Evolutionary conservation across 2,797 vertebrate genomes (phyloP).

Genomic region (Manis javanica): DNA sequence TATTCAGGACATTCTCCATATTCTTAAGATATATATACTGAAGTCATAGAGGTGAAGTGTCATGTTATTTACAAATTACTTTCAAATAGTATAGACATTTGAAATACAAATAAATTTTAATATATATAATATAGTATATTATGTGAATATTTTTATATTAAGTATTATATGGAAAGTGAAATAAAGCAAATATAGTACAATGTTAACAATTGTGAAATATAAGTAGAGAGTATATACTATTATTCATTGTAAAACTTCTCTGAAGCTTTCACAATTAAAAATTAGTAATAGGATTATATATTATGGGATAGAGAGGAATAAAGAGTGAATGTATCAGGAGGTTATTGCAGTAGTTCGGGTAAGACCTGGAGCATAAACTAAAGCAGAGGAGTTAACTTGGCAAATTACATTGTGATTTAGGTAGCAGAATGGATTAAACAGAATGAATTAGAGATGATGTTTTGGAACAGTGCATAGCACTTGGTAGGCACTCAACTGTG

Average conservation of each 20-base stretch:
- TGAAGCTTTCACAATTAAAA: constrained; percentile 35
- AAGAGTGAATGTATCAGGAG: not conserved
- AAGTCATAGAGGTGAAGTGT: not conserved
- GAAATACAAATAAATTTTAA: no score
- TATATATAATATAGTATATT: not conserved
- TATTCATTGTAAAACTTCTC: not conserved
- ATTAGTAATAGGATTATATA: not conserved
- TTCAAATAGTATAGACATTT: not conserved
- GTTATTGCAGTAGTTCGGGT: not conserved
- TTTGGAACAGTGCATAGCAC: not conserved
- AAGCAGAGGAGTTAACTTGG: not conserved
- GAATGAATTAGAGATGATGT: not conserved
- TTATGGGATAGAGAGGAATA: not conserved
- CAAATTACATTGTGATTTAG: not conserved
- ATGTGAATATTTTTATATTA: not conserved
- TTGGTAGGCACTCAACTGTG: not conserved
- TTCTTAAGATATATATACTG: not conserved
- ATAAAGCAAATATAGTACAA: not conserved
- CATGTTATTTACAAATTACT: not conserved
- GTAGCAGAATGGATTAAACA: not conserved
- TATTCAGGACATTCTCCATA: not conserved
- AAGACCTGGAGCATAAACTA: not conserved
- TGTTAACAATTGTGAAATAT: not conserved
- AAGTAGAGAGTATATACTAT: not conserved
- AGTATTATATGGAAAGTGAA: not conserved